Evolutionary conservation across 2,888 invertebrate genomes (phyloP), one percentile per base, ranked within the genome.

Genomic region (Physocephala rufipes): DNA sequence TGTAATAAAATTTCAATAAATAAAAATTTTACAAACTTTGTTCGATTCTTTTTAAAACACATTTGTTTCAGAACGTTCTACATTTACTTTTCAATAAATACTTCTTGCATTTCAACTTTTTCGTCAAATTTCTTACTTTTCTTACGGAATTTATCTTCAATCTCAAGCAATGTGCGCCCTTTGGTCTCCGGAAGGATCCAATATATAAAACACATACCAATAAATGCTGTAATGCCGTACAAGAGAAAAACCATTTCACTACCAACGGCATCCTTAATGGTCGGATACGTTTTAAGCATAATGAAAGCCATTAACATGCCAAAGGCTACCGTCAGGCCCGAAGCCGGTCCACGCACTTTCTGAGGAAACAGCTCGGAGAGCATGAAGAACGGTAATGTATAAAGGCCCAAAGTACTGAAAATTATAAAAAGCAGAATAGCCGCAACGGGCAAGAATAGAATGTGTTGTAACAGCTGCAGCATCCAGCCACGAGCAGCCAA

Each of bases 361-460:
- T 88, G 88, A 0, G 92, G 89, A 79, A 92, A 92, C 0, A 93
- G 87, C 84, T 93, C 93, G 0, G 92, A 92, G 75, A 91, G 90
- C 89, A 93, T 90, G 43, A 91, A 90, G 90, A 93, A 93, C 0
- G 93, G 92, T 65, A 93, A 79, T 0, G 92, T 91, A 15, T 90
- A 85, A 2, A 86, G 76, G 0, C 92, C 85, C 16, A 85, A 26
- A 0, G 85, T 86, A 79, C 81, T 91, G 80, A 66, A 90, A 79
- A 81, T 88, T 87, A 75, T 88, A 80, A 76, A 86, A 12, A 80
- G 71, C 2, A 86, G 77, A 51, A 86, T 82, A 5, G 81, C 76
- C 1, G 76, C 72, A 2, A 82, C 83, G 2, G 85, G 80, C 9
- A 86, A 71, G 68, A 82, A 83, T 0, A 83, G 81, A 4, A 85